Percentiles rank a stretch among this genome's conserved stretches.
Conservation (phyloP, 2,888 invertebrate genomes). For the Peribatodes rhomboidaria region DNA sequence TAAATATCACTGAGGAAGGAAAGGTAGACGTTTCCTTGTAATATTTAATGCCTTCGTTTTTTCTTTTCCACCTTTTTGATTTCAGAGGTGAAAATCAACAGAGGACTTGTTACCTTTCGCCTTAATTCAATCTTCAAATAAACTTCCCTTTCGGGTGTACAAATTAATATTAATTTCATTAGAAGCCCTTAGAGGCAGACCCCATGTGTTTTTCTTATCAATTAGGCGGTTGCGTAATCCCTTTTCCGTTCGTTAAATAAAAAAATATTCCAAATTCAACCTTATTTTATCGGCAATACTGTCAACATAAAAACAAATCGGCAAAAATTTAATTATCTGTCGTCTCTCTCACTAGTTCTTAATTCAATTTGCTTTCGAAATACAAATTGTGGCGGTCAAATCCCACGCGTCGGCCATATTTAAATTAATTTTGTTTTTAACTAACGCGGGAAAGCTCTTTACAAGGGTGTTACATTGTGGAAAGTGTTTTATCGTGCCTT, state of each 20-base stretch:
- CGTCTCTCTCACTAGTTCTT: conserved; percentile 69
- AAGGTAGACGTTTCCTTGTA: conserved; percentile 60
- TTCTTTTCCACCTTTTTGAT: conserved; percentile 43
- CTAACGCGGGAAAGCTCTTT: conserved; percentile 72
- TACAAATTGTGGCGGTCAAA: conserved; percentile 75
- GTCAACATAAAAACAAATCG: conserved; percentile 54
- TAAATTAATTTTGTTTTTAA: conserved; percentile 77
- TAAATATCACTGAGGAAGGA: conserved; percentile 58
- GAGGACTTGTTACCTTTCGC: conserved; percentile 35
- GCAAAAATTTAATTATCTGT: conserved; percentile 62
- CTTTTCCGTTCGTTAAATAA: conserved; percentile 52
- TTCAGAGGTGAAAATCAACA: conserved; percentile 32
- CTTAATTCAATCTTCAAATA: conserved; percentile 45
- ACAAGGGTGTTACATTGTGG: conserved; percentile 63
- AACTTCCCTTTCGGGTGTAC: conserved; percentile 54
- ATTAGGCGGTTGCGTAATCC: conserved; percentile 70
- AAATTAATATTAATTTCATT: conserved; percentile 85
- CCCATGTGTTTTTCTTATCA: conserved; percentile 85
- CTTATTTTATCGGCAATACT: conserved; percentile 55
- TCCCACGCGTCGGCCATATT: conserved; percentile 73
- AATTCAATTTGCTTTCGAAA: conserved; percentile 78
- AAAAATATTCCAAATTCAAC: conserved; percentile 55
- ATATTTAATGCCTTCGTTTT: conserved; percentile 59
- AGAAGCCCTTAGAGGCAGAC: conserved; percentile 71
- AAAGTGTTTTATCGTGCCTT: conserved; percentile 63